A percentile compares a stretch with the other conserved stretches of the same genome.
Conservation (phyloP, 2,888 invertebrate genomes). For the Ernsta delagoae region DNA sequence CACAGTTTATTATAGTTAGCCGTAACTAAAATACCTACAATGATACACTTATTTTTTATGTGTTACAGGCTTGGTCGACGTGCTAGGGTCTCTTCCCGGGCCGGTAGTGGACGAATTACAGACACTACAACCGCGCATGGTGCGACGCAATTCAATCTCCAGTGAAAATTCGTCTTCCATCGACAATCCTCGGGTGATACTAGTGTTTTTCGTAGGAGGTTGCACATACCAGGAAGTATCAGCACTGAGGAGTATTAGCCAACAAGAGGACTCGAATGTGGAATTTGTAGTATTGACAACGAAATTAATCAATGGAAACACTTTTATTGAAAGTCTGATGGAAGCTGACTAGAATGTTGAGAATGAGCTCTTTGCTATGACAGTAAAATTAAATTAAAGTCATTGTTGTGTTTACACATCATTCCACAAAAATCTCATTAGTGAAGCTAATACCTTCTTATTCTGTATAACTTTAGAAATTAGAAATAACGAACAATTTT, state of each 20-base stretch:
- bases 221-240: constrained; percentile 98
- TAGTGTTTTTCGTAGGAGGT: constrained; percentile 98
- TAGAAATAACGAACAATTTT: no score
- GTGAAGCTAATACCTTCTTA: no score
- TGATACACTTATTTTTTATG: no score
- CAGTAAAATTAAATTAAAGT: no score
- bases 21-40: no score
- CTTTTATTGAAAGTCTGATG: constrained; percentile 91
- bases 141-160: constrained; percentile 83
- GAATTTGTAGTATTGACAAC: constrained; percentile 97
- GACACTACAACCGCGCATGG: constrained; percentile 83
- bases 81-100: constrained; percentile 93
- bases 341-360: constrained; percentile 72
- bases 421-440: no score
- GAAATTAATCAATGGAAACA: constrained; percentile 95
- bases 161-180: constrained; percentile 83
- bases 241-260: constrained; percentile 89
- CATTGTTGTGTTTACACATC: no score
- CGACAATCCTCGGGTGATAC: constrained; percentile 89
- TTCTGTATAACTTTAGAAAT: no score
- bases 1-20: no score
- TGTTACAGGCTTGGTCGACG: constrained; percentile 89
- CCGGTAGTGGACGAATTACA: constrained; percentile 89
- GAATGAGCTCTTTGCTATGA: no score
- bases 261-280: constrained; percentile 92